phyloP scores from a whole-genome alignment of 2,113 vertebrate genomes.

The Eudyptes chrysolophus region DNA sequence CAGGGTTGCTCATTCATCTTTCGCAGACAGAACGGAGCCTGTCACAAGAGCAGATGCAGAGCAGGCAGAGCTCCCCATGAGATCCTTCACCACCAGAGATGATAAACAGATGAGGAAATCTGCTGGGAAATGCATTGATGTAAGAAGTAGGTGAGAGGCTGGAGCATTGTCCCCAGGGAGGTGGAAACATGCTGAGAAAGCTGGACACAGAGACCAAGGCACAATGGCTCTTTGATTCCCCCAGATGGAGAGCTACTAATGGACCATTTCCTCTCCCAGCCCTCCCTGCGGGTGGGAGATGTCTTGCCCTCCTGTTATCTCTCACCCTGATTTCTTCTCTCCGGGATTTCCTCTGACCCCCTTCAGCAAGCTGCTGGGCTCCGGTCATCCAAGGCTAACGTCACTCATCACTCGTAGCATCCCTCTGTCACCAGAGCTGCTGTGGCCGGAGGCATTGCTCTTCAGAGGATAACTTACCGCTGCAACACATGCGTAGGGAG shows the following conservation, averaged over 20 bases:
- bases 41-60: constrained; percentile 56
- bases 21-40: constrained; percentile 44
- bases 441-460: not conserved
- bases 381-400: not conserved
- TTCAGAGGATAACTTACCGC: not conserved
- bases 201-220: not conserved
- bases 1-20: constrained; percentile 47
- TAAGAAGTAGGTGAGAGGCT: constrained; percentile 58
- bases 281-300: not conserved
- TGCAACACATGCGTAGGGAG: accelerated
- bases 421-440: not conserved
- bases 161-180: constrained; percentile 17
- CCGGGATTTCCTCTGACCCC: constrained; percentile 5
- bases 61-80: constrained; percentile 46
- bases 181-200: constrained; percentile 24
- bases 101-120: constrained; percentile 65
- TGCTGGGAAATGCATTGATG: constrained; percentile 62
- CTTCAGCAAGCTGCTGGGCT: not conserved
- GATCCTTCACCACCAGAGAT: constrained; percentile 51
- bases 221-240: constrained; percentile 36
- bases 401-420: not conserved
- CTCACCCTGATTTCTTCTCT: not conserved
- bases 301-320: not conserved
- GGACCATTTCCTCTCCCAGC: constrained; percentile 41
- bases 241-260: not conserved